Percentiles rank a stretch among this genome's conserved stretches.
phyloP scores from a whole-genome alignment of 2,797 vertebrate genomes.

The Falco novaeseelandiae region DNA sequence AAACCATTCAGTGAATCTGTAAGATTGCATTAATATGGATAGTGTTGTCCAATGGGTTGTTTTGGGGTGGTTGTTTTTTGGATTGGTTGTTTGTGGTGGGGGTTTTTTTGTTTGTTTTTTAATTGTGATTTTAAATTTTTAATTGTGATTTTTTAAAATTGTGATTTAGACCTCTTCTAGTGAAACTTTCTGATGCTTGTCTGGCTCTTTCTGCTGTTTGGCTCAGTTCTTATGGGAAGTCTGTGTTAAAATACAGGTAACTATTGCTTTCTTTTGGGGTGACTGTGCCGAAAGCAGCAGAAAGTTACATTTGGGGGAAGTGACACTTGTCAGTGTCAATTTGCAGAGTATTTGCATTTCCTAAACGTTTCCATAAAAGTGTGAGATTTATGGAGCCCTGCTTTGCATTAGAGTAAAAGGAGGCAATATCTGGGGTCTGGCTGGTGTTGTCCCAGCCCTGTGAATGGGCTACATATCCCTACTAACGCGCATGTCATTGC shows the following conservation, averaged over 20 bases:
- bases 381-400: background rate
- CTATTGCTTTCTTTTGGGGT: background rate
- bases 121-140: background rate
- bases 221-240: background rate
- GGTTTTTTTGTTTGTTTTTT: background rate
- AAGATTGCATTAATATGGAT: background rate
- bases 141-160: too few relatives aligned
- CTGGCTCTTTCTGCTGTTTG: background rate
- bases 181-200: background rate
- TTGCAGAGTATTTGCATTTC: background rate
- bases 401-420: background rate
- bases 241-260: background rate
- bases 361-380: background rate
- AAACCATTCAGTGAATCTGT: too few relatives aligned
- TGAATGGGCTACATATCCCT: background rate
- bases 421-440: background rate
- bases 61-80: background rate
- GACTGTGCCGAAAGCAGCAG: background rate
- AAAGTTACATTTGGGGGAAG: background rate
- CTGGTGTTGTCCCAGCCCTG: background rate
- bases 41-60: background rate
- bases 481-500: accelerated
- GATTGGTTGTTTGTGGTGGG: background rate
- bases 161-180: background rate
- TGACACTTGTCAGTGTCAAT: background rate